phyloP scores from a whole-genome alignment of 2,888 invertebrate species.

The Holacanthella duospinosa region DNA sequence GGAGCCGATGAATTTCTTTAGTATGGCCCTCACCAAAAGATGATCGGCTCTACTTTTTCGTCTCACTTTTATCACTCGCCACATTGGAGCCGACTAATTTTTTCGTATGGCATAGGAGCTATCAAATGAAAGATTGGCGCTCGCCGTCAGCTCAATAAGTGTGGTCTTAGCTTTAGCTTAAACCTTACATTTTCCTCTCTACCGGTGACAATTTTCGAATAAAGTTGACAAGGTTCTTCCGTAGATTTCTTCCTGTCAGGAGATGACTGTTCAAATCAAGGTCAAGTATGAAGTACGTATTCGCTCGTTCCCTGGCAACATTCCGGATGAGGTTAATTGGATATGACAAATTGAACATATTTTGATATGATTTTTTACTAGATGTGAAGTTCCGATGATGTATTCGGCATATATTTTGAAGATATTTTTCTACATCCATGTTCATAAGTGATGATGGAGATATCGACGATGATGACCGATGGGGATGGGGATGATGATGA shows the following conservation, averaged over 20 bases:
- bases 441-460: neutral
- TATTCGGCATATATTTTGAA: neutral
- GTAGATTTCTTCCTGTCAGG: neutral
- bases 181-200: no score
- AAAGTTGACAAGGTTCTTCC: neutral
- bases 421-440: neutral
- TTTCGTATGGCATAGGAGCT: no score
- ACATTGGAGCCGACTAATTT: no score
- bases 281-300: neutral
- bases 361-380: neutral
- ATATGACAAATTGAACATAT: neutral
- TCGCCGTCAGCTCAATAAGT: no score
- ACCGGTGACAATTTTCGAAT: neutral
- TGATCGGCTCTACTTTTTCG: no score
- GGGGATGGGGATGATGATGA: neutral
- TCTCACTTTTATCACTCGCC: no score
- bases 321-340: neutral
- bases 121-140: no score
- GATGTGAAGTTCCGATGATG: neutral
- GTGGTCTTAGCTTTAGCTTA: no score
- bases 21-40: no score
- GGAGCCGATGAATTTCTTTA: no score
- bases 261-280: neutral
- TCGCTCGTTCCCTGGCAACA: neutral
- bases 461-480: no score